Evolutionary conservation across 1,140 invertebrate species (phyloP).

Genomic region (Pseudomyrmex pallidus): DNA sequence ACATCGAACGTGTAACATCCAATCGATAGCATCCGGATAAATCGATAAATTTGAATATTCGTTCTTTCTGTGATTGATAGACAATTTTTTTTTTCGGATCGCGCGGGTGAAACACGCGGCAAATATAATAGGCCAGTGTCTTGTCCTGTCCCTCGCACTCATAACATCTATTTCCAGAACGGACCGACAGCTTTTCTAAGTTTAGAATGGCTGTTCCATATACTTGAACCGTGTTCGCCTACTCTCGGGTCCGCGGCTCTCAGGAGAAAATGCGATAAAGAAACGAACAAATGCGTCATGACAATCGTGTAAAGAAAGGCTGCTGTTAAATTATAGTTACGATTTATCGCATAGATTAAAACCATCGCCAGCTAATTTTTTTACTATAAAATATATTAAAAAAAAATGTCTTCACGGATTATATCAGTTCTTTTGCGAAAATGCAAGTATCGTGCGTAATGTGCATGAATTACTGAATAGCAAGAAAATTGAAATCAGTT

Average conservation of each 20-base stretch:
- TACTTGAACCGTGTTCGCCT: slow-evolving; percentile 81
- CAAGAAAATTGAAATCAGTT: no score
- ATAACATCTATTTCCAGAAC: slow-evolving; percentile 86
- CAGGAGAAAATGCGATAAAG: slow-evolving; percentile 77
- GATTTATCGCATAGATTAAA: no score
- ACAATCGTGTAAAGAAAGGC: background rate
- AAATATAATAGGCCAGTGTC: slow-evolving; percentile 83
- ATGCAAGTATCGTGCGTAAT: background rate
- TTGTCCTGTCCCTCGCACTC: slow-evolving; percentile 85
- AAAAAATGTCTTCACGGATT: no score
- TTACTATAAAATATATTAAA: no score
- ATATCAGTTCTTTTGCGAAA: background rate
- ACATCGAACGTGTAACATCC: background rate
- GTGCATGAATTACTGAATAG: background rate
- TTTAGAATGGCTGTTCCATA: slow-evolving; percentile 85
- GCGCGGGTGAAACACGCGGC: slow-evolving; percentile 33
- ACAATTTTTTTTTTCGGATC: slow-evolving; percentile 16
- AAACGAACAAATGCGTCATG: slow-evolving; percentile 71
- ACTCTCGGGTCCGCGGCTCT: slow-evolving; percentile 72
- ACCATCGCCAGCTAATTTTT: no score
- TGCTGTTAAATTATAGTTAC: no score
- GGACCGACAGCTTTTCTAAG: slow-evolving; percentile 80
- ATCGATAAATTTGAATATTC: background rate
- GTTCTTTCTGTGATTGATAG: background rate
- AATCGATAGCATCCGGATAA: background rate